Base-by-base conservation (phyloP, 2,888 invertebrate species). In the Sicus ferrugineus region DNA sequence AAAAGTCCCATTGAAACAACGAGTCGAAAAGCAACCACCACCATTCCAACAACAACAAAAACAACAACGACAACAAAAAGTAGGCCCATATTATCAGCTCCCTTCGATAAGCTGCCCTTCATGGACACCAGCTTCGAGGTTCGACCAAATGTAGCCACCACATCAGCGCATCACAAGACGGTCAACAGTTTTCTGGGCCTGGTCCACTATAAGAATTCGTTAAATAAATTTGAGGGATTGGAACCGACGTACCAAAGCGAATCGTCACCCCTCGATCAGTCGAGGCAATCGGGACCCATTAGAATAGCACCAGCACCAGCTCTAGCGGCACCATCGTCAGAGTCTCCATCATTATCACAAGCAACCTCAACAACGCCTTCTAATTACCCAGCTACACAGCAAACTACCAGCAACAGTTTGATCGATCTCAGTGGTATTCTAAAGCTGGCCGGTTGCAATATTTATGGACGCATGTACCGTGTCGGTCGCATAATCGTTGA, bases 401-500 rank as follows among this genome's bases (percentile, higher is more conserved):
- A 54, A 26, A n/a, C 64, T 9, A 56, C 30, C 9, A 23, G 74
- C 52, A 79, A 77, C 68, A 79, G 75, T 71, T 73, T 82, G 73
- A 80, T 79, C 71, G 80, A 81, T 75, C 79, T 82, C 58, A 84
- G 88, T 16, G 90, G 91, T 42, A 84, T 91, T 64, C 85, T 93
- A 56, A 94, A 94, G 84, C 83, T 95, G 72, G 93, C 93, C 14
- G 95, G 95, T 0, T 95, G 95, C 81, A 95, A 95, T 85, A 95
- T 95, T 77, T 95, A 95, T 79, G 95, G 95, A 6, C 88, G 92
- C 73, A 95, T 95, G 92, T 95, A 95, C 83, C 88, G 92, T 28
- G 92, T 95, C 11, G 94, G 93, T 3, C 88, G 91, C 78, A 91
- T 93, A 75, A 94, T 95, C 76, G 88, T 91, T 1, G 94, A 95